These are phyloP conservation scores for Epistrophe eligans DNA, from an alignment of 2,888 invertebrate genomes.

Conservation along the genomic window DNA sequence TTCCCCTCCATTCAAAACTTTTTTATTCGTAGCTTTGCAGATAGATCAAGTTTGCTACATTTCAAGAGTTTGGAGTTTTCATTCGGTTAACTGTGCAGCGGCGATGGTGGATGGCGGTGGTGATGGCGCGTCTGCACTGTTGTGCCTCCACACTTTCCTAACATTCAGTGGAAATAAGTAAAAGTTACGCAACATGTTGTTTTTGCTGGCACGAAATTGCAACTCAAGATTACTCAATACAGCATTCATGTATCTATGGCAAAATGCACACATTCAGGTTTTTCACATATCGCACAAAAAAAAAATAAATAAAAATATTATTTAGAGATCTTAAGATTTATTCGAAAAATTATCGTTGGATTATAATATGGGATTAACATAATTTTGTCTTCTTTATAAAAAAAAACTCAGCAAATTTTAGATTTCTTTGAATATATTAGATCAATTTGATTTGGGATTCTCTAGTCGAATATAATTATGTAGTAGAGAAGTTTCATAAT, in stretches of 20 bases:
- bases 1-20: slow-evolving; percentile 11
- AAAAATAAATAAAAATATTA: neutral
- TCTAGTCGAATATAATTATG: neutral
- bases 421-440: slow-evolving; percentile 6
- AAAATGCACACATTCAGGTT: slow-evolving; percentile 14
- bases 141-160: slow-evolving; percentile 21
- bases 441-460: neutral
- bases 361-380: slow-evolving; percentile 1
- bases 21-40: neutral
- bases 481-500: neutral
- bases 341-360: neutral
- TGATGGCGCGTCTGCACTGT: neutral
- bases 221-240: slow-evolving; percentile 41
- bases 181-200: slow-evolving; percentile 44
- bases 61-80: neutral
- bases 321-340: neutral
- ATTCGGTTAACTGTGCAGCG: neutral
- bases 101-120: neutral
- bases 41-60: slow-evolving; percentile 4
- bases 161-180: slow-evolving; percentile 19
- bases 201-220: slow-evolving; percentile 37
- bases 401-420: neutral
- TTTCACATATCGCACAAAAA: neutral
- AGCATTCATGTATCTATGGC: slow-evolving; percentile 16
- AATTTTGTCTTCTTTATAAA: neutral